These are phyloP conservation scores for Macrochelys suwanniensis DNA, from an alignment of 2,797 vertebrate genomes.

Conservation along the genomic window DNA sequence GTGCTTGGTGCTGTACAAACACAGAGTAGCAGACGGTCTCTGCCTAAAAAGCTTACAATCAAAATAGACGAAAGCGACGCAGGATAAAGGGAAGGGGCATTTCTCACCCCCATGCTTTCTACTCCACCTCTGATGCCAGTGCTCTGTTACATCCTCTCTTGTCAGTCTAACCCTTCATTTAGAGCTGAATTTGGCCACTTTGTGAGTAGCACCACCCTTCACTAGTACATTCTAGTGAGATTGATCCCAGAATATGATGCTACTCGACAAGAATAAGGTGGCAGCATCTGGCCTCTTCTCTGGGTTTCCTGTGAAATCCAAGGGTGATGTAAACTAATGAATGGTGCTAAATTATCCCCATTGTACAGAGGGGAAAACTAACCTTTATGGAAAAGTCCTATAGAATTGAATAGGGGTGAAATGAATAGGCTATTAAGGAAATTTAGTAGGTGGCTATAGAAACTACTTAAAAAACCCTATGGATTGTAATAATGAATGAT, in stretches of 20 bases:
- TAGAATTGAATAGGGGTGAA: neutral
- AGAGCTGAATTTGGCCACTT: neutral
- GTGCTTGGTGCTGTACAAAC: neutral
- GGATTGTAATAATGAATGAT: neutral
- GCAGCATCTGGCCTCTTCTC: neutral
- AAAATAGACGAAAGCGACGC: neutral
- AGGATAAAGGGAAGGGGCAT: neutral
- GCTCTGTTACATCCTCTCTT: neutral
- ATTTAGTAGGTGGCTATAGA: neutral
- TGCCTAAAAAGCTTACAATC: neutral
- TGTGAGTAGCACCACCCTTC: neutral
- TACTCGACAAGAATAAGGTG: neutral
- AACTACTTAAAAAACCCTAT: neutral
- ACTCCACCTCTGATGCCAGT: fast-evolving
- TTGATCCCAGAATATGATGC: neutral
- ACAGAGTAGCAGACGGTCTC: neutral
- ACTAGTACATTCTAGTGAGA: neutral
- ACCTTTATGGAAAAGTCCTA: neutral
- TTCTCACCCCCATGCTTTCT: neutral
- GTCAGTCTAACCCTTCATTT: neutral
- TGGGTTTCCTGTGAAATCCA: neutral
- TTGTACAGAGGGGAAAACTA: neutral
- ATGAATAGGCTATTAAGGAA: neutral
- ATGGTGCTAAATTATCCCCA: fast-evolving
- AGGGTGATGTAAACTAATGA: neutral